Evolutionary conservation across 53 echinoderm and acorn worm genomes (phyloP).

Genomic region (Echinometra lucunter): DNA sequence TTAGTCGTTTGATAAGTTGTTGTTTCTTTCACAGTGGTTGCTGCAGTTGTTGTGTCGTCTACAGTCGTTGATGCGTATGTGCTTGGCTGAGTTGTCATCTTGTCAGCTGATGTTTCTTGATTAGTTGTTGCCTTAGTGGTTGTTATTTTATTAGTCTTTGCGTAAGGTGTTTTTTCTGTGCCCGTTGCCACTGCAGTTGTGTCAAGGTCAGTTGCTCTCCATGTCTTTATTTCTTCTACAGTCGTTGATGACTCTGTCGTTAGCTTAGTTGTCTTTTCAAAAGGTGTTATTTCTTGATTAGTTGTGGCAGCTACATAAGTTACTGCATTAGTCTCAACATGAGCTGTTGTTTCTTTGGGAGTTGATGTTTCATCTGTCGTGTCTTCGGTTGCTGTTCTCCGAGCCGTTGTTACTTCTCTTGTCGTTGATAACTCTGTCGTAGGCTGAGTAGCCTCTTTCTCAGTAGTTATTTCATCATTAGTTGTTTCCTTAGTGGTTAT

Average conservation of each 20-base stretch:
- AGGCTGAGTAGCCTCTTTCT: too few species aligned
- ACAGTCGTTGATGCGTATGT: neutral
- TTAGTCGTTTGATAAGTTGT: neutral
- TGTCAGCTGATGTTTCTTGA: neutral
- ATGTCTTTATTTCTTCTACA: too few species aligned
- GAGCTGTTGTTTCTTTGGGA: neutral
- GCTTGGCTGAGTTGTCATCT: neutral
- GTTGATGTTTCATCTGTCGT: neutral
- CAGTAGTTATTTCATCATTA: neutral
- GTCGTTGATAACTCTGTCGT: neutral
- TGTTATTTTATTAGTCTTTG: neutral
- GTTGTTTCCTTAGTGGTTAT: neutral
- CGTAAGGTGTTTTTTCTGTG: neutral
- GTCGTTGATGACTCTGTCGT: neutral
- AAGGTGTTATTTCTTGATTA: neutral
- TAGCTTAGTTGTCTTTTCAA: neutral
- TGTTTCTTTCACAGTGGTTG: neutral
- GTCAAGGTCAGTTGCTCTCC: too few species aligned
- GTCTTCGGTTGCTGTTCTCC: too few species aligned
- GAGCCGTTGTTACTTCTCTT: neutral
- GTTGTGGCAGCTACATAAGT: neutral
- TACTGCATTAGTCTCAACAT: neutral
- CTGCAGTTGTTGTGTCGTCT: neutral
- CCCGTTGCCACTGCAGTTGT: too few species aligned
- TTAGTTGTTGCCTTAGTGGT: neutral